Evolutionary conservation across 1,140 invertebrate species (phyloP), one percentile per base, ranked within the genome.

Genomic region (Fragariocoptes setiger): DNA sequence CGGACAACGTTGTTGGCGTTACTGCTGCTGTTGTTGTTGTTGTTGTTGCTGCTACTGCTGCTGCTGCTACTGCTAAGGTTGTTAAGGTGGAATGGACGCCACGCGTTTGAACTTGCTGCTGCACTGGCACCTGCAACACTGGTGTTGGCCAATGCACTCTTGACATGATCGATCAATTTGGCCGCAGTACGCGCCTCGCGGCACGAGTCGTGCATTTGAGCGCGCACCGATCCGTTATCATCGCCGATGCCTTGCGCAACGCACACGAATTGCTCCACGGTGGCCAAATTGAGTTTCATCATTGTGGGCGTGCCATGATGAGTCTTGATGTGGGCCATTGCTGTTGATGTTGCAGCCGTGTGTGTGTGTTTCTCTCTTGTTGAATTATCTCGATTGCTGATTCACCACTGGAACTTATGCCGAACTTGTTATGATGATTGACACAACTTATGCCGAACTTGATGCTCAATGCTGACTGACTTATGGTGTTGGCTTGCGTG

Each of bases 201-300:
- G 60, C 88, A 95, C 4, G 86, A 85, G 49, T 88, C 77, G 54
- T 83, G 88, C 85, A 97, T 94, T 52, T 90, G 85, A 51, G 74
- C 70, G 48, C 82, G 75, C 48, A 95, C 85, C 58, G 95, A 86
- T 13, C 74, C 71, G 64, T 94, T 92, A 64, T 94, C 85, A 60
- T 90, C 82, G 19, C 83, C 86, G 53, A 97, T 94, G 45, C 83
- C 80, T 61, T 95, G 86, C 21, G 86, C 88, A 42, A 95, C 85
- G 2, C 78, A 77, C 41, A 94, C 85, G 64, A 97, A 95, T 45
- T 86, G 66, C 55, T 95, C 86, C 37, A 97, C 83, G 25, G 8
- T 31, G 15, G 90, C 83, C 49, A 86, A 66, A 58, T 83, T 85
- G 22, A 97, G 25, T n/a, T n/a, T 8, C 8, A 31, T 31, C 25